Base-by-base conservation (phyloP, 2,113 vertebrate species). In the Campylorhamphus procurvoides region DNA sequence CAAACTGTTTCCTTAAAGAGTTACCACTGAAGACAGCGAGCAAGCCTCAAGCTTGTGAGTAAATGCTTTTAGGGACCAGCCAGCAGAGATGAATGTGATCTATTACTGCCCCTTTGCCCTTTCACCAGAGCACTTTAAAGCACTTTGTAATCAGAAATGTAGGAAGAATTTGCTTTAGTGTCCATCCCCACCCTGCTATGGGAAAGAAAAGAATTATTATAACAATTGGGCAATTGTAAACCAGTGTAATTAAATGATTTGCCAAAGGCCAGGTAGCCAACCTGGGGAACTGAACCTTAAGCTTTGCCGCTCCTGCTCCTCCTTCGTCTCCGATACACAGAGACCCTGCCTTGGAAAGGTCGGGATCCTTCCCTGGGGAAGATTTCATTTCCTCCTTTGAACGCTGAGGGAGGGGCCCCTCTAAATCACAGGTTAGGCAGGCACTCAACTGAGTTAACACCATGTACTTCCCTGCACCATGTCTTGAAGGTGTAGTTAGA, bases 391-490 rank as follows among this genome's bases (percentile, higher is more conserved):
- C 96, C 94, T 96, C 39, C 94, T 96, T 93, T 96, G 94, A 97
- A 93, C 22, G 0, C 75, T 5, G 87, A 96, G 95, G 95, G 94
- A 96, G 93, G 93, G 92, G 95, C 90, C 76, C 82, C 64, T 95
- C 75, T 94, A 97, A 96, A 95, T 97, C 93, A 96, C 90, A 96
- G 95, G 78, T 95, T 96, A 96, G 94, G 78, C 91, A 91, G 82
- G 91, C 87, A 77, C 78, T 97, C 78, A 67, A 47, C 9, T 20
- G 67, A 62, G 67, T 79, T 95, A 97, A 95, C 91, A 86, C 35
- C 10, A 71, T 67, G 82, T 93, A 86, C 95, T 94, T 96, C 84
- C 87, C 93, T 90, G 46, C 94, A 74, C 90, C 39, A 2, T 94
- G 94, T 95, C 94, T 96, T 90, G 90, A 66, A 97, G 93, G 75